Base-by-base conservation (phyloP, 1,140 invertebrate genomes). In the Eueides isabella region DNA sequence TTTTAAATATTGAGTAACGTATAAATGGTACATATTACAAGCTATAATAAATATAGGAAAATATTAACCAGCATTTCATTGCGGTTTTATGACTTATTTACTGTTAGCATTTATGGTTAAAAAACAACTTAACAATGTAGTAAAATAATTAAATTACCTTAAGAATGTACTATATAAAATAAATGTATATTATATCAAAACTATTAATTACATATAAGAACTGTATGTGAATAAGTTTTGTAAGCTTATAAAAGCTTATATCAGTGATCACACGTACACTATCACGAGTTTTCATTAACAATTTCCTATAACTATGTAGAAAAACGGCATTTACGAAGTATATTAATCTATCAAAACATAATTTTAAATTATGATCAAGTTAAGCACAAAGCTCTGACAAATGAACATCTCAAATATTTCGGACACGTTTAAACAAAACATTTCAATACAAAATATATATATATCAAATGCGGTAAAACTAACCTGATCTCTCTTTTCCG, bases 401-500 rank as follows among this genome's bases (percentile, higher is more conserved):
- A 44, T 44, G 16, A 16, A 16, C 35, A 44, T 44, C 2, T 14
- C 6, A 19, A 1, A 0, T 6, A 19, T 44, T 19, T 5, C n/a
- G 19, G n/a, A 6, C 16, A 55, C 7, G 23, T 55, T 7, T 2
- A 23, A 55, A 23, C 12, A 23, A 19, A 23, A 4, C 1, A 23
- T 55, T 55, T 55, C 11, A 55, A 55, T 55, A 23, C 2, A 55
- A 55, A 55, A 23, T 23, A 23, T 23, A 55, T 6, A 4, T 23
- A 26, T 23, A 55, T n/a, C n/a, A 55, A 55, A 26, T 55, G 48
- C 48, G 48, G 41, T 44, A 44, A 44, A 44, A 55, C 48, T 55
- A 55, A 55, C 48, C 48, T 55, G 48, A 19, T 55, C 48, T 55
- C 48, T 55, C 48, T 55, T 55, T 55, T 23, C 48, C 48, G 9